phyloP scores from a whole-genome alignment of 2,113 vertebrate genomes.

The Lates calcarifer region DNA sequence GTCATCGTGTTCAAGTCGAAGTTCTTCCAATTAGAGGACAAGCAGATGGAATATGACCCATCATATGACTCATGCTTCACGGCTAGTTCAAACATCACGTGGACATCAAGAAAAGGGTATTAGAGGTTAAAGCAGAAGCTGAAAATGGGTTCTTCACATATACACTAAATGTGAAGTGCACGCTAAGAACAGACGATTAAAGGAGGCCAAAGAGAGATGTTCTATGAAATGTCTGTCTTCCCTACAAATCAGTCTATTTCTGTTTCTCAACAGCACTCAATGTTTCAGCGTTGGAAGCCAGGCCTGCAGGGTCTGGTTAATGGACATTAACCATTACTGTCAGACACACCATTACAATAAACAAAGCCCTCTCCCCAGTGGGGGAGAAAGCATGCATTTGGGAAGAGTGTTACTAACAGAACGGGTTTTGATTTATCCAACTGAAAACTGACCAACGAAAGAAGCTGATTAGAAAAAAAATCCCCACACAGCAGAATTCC shows the following conservation, averaged over 20 bases:
- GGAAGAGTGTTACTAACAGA: conserved; percentile 42
- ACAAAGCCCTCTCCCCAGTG: conserved; percentile 39
- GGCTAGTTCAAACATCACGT: background rate
- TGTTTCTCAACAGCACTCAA: conserved; percentile 32
- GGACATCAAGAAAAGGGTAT: background rate
- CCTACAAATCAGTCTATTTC: conserved; percentile 20
- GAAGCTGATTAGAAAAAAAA: background rate
- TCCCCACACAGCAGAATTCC: background rate
- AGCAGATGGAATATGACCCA: background rate
- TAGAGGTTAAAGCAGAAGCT: background rate
- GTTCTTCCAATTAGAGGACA: background rate
- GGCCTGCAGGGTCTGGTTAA: conserved; percentile 48
- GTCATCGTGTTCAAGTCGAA: background rate
- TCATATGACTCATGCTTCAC: background rate
- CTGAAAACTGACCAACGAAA: conserved; percentile 33
- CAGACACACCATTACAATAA: conserved; percentile 60
- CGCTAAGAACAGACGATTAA: background rate
- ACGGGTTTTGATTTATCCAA: conserved; percentile 40
- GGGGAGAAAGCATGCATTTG: conserved; percentile 20
- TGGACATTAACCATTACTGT: conserved; percentile 65
- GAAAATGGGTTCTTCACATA: background rate
- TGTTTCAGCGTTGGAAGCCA: conserved; percentile 17
- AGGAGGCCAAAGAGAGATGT: background rate
- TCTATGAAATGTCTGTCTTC: conserved; percentile 19
- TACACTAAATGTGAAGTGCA: background rate